These are phyloP conservation scores for Acrossocheilus wenchowensis DNA, from an alignment of 2,797 vertebrate genomes.

Conservation along the genomic window DNA sequence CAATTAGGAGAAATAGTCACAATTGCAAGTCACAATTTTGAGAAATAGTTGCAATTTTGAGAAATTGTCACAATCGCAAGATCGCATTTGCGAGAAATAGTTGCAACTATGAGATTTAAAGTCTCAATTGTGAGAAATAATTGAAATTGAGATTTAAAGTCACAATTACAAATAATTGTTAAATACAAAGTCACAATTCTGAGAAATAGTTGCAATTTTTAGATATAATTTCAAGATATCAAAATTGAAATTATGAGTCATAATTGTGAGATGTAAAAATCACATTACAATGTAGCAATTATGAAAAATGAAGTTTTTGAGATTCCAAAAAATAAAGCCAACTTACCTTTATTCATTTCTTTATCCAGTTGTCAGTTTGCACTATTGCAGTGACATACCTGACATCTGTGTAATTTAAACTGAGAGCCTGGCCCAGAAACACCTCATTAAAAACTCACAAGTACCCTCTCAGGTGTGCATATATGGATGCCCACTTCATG, in stretches of 20 bases:
- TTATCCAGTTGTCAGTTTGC: neutral
- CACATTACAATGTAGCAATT: neutral
- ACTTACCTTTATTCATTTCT: neutral
- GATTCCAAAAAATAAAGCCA: neutral
- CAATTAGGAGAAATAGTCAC: too few species aligned
- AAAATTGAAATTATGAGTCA: neutral
- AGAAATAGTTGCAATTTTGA: neutral
- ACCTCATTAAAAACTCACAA: constrained; percentile 74
- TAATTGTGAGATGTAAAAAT: neutral
- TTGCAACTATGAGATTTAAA: neutral
- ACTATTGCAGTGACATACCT: neutral
- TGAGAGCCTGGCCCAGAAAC: constrained; percentile 71
- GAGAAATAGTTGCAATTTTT: neutral
- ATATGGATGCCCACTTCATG: constrained; percentile 67
- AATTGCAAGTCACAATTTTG: neutral
- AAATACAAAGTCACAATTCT: neutral
- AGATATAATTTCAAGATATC: neutral
- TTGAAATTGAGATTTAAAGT: neutral
- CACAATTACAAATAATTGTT: too few species aligned
- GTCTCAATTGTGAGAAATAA: neutral
- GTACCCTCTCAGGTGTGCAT: constrained; percentile 55
- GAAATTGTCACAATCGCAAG: neutral
- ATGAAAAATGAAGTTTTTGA: neutral
- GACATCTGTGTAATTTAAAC: constrained; percentile 66
- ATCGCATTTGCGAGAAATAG: neutral